A percentile compares a stretch with the other conserved stretches of the same genome.
phyloP scores from a whole-genome alignment of 2,797 vertebrate genomes.

The Semaprochilodus insignis region DNA sequence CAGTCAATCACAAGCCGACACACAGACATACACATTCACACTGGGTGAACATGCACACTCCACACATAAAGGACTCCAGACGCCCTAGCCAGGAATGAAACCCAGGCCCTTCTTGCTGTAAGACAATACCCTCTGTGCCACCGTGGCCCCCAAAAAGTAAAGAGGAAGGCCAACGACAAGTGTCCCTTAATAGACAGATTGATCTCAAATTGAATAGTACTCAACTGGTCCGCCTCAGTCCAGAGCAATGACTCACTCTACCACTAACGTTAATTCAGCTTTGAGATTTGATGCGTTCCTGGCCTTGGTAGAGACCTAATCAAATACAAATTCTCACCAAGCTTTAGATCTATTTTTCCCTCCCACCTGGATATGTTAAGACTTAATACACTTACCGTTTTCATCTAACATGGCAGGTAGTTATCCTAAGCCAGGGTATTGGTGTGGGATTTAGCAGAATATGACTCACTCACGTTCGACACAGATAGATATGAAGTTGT shows the following conservation, averaged over 20 bases:
- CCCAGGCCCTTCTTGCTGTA: too few relatives aligned
- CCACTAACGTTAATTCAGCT: background rate
- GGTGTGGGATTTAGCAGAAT: constrained; percentile 18
- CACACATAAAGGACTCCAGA: too few relatives aligned
- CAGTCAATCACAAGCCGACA: too few relatives aligned
- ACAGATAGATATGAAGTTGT: constrained; percentile 38
- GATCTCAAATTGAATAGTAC: too few relatives aligned
- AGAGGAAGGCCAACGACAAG: too few relatives aligned
- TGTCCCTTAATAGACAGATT: too few relatives aligned
- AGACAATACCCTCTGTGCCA: too few relatives aligned
- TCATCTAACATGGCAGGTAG: constrained; percentile 38
- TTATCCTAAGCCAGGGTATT: constrained; percentile 22
- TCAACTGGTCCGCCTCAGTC: background rate
- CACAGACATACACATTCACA: too few relatives aligned
- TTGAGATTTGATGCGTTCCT: background rate
- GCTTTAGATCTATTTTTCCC: constrained; percentile 13
- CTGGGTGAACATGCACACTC: too few relatives aligned
- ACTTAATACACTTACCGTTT: constrained; percentile 38
- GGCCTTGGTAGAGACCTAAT: background rate
- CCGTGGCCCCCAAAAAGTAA: too few relatives aligned
- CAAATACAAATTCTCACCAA: background rate
- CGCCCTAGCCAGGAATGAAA: too few relatives aligned
- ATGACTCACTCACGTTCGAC: constrained; percentile 19
- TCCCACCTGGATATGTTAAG: constrained; percentile 1
- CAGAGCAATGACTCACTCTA: background rate